These are phyloP conservation scores for Drosophila kanapiae DNA, from an alignment of 1,140 invertebrate species.

Conservation along the genomic window DNA sequence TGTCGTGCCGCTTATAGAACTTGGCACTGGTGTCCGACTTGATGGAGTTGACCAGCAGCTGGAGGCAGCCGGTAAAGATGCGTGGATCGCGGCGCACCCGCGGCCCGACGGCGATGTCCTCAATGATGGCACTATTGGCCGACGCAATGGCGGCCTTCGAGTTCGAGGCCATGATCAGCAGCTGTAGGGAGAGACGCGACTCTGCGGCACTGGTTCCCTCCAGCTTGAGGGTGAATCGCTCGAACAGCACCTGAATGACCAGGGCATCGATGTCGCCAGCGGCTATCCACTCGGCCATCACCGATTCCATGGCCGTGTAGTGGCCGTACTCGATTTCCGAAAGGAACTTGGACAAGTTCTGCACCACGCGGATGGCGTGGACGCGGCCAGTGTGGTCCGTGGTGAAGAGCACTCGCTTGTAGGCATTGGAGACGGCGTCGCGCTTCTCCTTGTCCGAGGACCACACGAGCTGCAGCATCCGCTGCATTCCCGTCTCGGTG, in stretches of 20 bases:
- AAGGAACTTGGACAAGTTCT: conserved; percentile 88
- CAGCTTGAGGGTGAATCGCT: conserved; percentile 92
- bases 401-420: conserved; percentile 83
- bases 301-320: conserved; percentile 89
- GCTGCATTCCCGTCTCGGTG: conserved; percentile 89
- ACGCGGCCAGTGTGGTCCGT: conserved; percentile 78
- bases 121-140: conserved; percentile 86
- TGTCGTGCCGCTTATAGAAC: conserved; percentile 71
- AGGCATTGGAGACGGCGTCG: conserved; percentile 87
- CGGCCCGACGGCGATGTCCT: conserved; percentile 85
- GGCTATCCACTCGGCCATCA: conserved; percentile 89
- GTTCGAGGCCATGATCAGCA: conserved; percentile 91
- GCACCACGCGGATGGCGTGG: conserved; percentile 86
- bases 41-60: conserved; percentile 73
- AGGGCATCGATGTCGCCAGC: conserved; percentile 87
- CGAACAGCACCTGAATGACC: conserved; percentile 90
- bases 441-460: conserved; percentile 87
- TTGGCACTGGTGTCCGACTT: conserved; percentile 65
- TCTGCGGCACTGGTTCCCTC: conserved; percentile 89
- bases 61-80: conserved; percentile 68
- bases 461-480: conserved; percentile 92
- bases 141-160: conserved; percentile 87
- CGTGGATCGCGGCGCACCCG: conserved; percentile 73
- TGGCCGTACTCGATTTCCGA: conserved; percentile 87
- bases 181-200: conserved; percentile 89